Percentiles rank a stretch among this genome's conserved stretches.
Conservation (phyloP, 2,888 invertebrate genomes). For the Latheticus oryzae region DNA sequence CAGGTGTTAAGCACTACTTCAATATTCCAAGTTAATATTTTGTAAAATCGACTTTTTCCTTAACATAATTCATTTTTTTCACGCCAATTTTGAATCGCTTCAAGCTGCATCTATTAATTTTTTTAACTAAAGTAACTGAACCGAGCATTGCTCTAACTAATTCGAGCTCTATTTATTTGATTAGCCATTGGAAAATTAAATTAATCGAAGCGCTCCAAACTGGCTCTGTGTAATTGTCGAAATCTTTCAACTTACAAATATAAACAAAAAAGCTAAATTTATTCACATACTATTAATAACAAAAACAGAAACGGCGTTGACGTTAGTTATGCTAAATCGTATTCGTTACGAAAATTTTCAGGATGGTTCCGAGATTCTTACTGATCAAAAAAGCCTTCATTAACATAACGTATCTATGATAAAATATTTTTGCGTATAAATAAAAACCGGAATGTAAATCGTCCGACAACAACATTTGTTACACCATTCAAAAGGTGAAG, state of each 20-base stretch:
- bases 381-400: conserved; percentile 18
- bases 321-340: no score
- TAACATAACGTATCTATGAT: conserved; percentile 34
- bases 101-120: no score
- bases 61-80: no score
- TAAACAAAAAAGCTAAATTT: no score
- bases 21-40: no score
- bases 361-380: conserved; percentile 15
- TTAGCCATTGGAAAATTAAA: conserved; percentile 29
- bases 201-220: conserved; percentile 7
- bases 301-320: no score
- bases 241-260: no score
- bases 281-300: no score
- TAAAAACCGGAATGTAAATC: conserved; percentile 54
- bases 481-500: conserved; percentile 49
- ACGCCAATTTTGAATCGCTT: no score
- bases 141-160: conserved; percentile 17
- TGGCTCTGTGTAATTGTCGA: conserved; percentile 5
- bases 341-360: conserved; percentile 22
- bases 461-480: conserved; percentile 51
- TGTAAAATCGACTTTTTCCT: no score
- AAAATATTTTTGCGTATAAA: conserved; percentile 43
- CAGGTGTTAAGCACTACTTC: no score
- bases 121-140: no score
- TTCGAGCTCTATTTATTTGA: conserved; percentile 27